Evolutionary conservation across 1,140 invertebrate genomes (phyloP).

Genomic region (Pseudomyrmex sp.): DNA sequence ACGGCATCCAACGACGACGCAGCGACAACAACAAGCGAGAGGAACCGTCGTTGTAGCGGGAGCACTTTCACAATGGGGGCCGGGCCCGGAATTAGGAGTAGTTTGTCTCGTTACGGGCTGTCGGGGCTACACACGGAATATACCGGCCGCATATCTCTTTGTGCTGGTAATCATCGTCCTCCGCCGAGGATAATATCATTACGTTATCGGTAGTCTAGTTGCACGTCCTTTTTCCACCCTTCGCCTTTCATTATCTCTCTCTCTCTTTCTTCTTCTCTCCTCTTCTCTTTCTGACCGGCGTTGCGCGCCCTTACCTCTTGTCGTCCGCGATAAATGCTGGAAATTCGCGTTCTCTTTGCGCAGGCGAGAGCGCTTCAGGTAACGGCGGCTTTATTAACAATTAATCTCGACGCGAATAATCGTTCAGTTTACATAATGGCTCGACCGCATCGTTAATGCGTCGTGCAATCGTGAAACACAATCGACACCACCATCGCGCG

Average conservation of each 20-base stretch:
- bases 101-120: slow-evolving; percentile 73
- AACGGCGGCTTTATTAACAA: slow-evolving; percentile 53
- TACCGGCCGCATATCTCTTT: slow-evolving; percentile 59
- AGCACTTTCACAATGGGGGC: slow-evolving; percentile 62
- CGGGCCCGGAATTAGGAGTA: slow-evolving; percentile 67
- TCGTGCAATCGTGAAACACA: slow-evolving; percentile 29
- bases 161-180: slow-evolving; percentile 62
- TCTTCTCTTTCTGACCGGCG: neutral
- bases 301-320: slow-evolving; percentile 9
- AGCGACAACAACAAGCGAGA: slow-evolving; percentile 58
- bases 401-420: slow-evolving; percentile 55
- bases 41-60: slow-evolving; percentile 37
- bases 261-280: neutral
- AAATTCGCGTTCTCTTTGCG: slow-evolving; percentile 37
- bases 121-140: slow-evolving; percentile 32
- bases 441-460: slow-evolving; percentile 34
- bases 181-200: slow-evolving; percentile 63
- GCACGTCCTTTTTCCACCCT: slow-evolving; percentile 47
- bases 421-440: slow-evolving; percentile 44
- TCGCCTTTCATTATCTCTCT: slow-evolving; percentile 18
- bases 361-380: slow-evolving; percentile 22
- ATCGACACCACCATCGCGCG: neutral
- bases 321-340: slow-evolving; percentile 42
- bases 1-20: slow-evolving; percentile 57
- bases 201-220: slow-evolving; percentile 48